Conservation (phyloP, 2,113 vertebrate species). For the Riparia riparia region DNA sequence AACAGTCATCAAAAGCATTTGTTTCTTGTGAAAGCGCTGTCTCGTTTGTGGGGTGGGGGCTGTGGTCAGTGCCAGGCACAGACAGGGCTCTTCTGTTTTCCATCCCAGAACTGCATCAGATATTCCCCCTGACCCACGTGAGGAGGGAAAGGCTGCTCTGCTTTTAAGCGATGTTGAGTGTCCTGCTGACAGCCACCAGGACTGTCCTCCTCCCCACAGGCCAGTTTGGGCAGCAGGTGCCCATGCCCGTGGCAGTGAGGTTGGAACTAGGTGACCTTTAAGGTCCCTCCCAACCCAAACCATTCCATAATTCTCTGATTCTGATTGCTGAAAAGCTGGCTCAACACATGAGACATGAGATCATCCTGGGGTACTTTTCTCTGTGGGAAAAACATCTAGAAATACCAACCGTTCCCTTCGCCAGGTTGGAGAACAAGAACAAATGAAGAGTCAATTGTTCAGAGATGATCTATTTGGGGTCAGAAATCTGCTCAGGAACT, state of each 20-base stretch:
- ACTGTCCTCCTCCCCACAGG: neutral
- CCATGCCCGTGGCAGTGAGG: neutral
- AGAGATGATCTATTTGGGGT: slow-evolving; percentile 28
- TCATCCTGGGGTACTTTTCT: neutral
- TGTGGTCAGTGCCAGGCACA: neutral
- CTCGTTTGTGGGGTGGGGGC: neutral
- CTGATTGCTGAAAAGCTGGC: neutral
- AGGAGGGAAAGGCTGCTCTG: neutral
- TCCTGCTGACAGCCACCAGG: neutral
- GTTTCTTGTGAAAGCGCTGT: neutral
- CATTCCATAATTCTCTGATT: neutral
- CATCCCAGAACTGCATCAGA: neutral
- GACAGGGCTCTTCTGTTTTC: neutral
- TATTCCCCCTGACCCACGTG: neutral
- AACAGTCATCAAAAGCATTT: neutral
- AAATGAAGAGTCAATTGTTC: slow-evolving; percentile 2
- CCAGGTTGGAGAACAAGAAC: neutral
- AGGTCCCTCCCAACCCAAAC: neutral
- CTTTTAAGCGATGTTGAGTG: neutral
- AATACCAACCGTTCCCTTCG: neutral
- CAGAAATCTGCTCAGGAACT: slow-evolving; percentile 10
- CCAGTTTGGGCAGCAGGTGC: neutral
- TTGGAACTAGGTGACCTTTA: neutral
- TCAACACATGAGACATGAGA: rapidly evolving
- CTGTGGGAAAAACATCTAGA: neutral